phyloP scores from a whole-genome alignment of 2,113 vertebrate species.

The Oophaga pumilio region DNA sequence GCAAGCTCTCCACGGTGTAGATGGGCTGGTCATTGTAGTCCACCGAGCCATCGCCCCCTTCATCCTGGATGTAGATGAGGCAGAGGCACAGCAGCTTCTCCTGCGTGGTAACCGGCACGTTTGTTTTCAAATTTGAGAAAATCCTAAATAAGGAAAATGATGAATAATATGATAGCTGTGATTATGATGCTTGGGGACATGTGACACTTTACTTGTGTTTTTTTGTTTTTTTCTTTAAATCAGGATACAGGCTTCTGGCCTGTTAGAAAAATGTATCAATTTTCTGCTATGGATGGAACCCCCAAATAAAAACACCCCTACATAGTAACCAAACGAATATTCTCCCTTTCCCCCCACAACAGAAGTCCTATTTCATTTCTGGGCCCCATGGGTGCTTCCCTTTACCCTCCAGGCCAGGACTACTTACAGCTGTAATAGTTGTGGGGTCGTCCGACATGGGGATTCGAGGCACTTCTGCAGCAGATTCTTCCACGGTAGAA shows the following conservation, averaged over 20 bases:
- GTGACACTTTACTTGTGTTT: too few relatives aligned
- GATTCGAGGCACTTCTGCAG: slow-evolving; percentile 83
- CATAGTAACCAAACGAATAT: too few relatives aligned
- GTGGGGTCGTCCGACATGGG: slow-evolving; percentile 83
- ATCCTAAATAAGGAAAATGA: slow-evolving; percentile 69
- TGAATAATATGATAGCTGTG: not conserved
- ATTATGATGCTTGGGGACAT: too few relatives aligned
- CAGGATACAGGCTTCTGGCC: too few relatives aligned
- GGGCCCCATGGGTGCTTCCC: too few relatives aligned
- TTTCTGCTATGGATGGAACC: too few relatives aligned
- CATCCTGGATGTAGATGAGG: slow-evolving; percentile 87
- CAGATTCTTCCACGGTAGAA: slow-evolving; percentile 84
- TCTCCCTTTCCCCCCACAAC: too few relatives aligned
- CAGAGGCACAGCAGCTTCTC: slow-evolving; percentile 83
- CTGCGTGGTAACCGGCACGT: slow-evolving; percentile 76
- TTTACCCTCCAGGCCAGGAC: not conserved
- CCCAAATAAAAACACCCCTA: too few relatives aligned
- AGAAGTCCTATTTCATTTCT: too few relatives aligned
- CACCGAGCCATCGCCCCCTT: slow-evolving; percentile 56
- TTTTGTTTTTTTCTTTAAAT: too few relatives aligned
- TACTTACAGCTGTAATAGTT: slow-evolving; percentile 83
- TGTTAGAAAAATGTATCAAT: too few relatives aligned
- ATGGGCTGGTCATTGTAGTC: slow-evolving; percentile 72
- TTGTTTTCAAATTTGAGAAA: slow-evolving; percentile 84
- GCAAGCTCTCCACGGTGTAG: slow-evolving; percentile 87